Conservation (phyloP, 1,140 invertebrate genomes). For the Drosophila quadrilineata region DNA sequence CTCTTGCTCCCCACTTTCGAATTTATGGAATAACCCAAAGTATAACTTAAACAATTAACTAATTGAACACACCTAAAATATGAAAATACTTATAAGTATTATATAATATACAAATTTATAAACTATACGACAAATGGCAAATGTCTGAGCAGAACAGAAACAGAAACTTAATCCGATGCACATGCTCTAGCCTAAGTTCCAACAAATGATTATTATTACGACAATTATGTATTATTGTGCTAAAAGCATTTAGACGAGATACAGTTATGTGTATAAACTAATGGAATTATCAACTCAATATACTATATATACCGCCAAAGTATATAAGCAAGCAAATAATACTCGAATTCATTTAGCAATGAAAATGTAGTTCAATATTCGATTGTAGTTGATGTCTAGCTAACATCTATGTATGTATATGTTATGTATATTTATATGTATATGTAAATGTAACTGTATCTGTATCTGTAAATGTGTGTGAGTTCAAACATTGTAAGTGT, state of each 20-base stretch:
- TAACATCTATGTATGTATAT: not conserved
- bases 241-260: constrained; percentile 64
- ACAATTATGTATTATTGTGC: constrained; percentile 69
- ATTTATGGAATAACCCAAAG: constrained; percentile 63
- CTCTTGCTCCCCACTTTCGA: constrained; percentile 76
- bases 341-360: not conserved
- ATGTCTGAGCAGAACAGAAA: constrained; percentile 25
- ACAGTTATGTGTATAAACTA: too few species aligned
- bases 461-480: constrained; percentile 20
- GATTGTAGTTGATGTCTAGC: constrained; percentile 65
- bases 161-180: constrained; percentile 33
- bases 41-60: constrained; percentile 52
- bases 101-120: too few species aligned
- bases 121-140: constrained; percentile 24
- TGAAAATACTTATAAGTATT: too few species aligned
- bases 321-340: constrained; percentile 7
- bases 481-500: constrained; percentile 19
- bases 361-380: constrained; percentile 12
- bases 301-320: constrained; percentile 30
- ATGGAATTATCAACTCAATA: too few species aligned
- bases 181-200: too few species aligned
- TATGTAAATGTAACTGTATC: not conserved
- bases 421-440: not conserved
- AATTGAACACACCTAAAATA: too few species aligned
- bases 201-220: too few species aligned